Percentiles rank a stretch among this genome's conserved stretches.
These are phyloP conservation scores for Anoplopoma fimbria DNA, from an alignment of 2,113 vertebrate species.

Conservation along the genomic window DNA sequence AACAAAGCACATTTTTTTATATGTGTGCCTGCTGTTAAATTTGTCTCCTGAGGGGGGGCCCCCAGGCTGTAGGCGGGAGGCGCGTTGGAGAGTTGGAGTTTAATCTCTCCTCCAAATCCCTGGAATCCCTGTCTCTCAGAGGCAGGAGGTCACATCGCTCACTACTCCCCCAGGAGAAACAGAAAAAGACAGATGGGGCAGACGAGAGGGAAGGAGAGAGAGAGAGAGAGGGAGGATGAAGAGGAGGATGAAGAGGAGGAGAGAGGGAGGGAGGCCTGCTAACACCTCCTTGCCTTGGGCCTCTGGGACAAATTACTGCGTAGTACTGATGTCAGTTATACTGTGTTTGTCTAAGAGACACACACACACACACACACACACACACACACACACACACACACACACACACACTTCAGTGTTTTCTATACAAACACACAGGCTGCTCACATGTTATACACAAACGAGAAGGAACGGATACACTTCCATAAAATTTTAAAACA, in stretches of 20 bases:
- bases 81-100: slow-evolving; percentile 6
- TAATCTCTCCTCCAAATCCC: slow-evolving; percentile 64
- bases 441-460: slow-evolving; percentile 20
- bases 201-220: slow-evolving; percentile 22
- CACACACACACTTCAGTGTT: neutral
- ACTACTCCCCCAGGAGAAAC: slow-evolving; percentile 45
- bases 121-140: slow-evolving; percentile 65
- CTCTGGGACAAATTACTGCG: slow-evolving; percentile 68
- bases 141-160: slow-evolving; percentile 64
- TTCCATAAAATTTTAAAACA: slow-evolving; percentile 7
- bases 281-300: slow-evolving; percentile 58
- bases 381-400: slow-evolving; percentile 1
- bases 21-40: slow-evolving; percentile 29
- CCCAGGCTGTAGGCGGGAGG: slow-evolving; percentile 34
- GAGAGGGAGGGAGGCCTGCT: slow-evolving; percentile 26
- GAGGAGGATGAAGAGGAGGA: slow-evolving; percentile 24
- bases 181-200: slow-evolving; percentile 51
- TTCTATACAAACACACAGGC: neutral
- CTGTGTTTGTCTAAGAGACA: slow-evolving; percentile 10
- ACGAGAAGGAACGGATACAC: slow-evolving; percentile 4
- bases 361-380: slow-evolving; percentile 5
- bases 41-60: slow-evolving; percentile 49
- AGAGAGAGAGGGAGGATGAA: slow-evolving; percentile 29
- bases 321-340: slow-evolving; percentile 56
- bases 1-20: slow-evolving; percentile 23